These are phyloP conservation scores for Mungos mungo DNA, from an alignment of 2,113 vertebrate species.

Conservation along the genomic window DNA sequence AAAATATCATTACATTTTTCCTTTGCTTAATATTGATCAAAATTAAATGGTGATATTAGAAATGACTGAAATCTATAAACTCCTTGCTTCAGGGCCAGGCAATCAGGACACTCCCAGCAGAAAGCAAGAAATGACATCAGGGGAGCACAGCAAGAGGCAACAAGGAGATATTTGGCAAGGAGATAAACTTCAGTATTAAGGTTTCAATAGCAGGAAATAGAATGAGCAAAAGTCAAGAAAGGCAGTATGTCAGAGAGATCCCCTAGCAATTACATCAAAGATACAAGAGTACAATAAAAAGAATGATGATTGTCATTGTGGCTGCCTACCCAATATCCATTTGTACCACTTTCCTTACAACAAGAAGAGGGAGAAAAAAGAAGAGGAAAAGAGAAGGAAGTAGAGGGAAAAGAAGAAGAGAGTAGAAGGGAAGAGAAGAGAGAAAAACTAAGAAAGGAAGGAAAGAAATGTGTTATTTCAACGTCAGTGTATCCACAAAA, in stretches of 20 bases:
- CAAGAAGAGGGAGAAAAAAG: neutral
- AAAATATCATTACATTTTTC: neutral
- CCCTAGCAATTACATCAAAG: neutral
- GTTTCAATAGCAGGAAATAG: neutral
- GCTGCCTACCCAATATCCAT: neutral
- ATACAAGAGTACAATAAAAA: neutral
- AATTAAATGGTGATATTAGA: neutral
- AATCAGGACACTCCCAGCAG: neutral
- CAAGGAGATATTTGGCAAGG: neutral
- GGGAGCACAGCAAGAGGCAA: neutral
- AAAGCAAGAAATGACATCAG: neutral
- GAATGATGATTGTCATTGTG: neutral
- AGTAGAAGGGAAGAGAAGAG: neutral
- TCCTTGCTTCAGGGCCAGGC: neutral
- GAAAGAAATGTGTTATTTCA: neutral
- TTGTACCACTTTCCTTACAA: neutral
- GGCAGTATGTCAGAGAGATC: neutral
- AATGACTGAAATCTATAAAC: neutral
- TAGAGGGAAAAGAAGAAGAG: neutral
- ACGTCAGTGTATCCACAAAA: neutral
- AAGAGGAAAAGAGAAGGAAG: neutral
- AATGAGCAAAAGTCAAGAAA: neutral
- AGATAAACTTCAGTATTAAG: neutral
- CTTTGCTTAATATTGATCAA: neutral
- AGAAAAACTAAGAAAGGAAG: neutral